Evolutionary conservation across 2,113 vertebrate species (phyloP).

Genomic region (Cyphomyrus plagiostoma): DNA sequence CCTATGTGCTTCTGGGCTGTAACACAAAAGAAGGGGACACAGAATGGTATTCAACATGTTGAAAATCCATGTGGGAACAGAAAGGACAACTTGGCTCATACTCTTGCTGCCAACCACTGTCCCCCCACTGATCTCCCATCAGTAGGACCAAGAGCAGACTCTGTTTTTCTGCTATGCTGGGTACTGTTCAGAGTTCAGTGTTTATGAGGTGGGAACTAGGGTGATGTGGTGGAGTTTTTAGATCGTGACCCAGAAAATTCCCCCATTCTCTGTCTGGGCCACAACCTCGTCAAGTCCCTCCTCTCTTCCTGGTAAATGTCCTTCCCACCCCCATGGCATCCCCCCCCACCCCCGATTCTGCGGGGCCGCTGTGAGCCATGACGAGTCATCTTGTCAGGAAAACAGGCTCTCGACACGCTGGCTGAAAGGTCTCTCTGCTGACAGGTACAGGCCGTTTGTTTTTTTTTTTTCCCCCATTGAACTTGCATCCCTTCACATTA

Average conservation of each 20-base stretch:
- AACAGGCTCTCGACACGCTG: not conserved
- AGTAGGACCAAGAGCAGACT: not conserved
- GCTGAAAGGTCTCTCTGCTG: not conserved
- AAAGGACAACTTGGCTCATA: not conserved
- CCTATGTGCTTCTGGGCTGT: not conserved
- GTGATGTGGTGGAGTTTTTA: not conserved
- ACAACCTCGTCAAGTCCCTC: not conserved
- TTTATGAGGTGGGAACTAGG: not conserved
- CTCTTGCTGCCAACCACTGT: not conserved
- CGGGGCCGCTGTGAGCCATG: not conserved
- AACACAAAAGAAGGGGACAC: not conserved
- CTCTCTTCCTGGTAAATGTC: not conserved
- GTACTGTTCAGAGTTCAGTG: not conserved
- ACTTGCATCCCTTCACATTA: slow-evolving; percentile 11
- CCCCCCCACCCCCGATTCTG: too few species aligned
- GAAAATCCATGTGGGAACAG: not conserved
- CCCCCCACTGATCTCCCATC: not conserved
- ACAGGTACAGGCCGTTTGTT: not conserved
- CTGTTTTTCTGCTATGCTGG: not conserved
- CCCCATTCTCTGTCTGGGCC: not conserved
- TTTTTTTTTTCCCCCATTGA: not conserved
- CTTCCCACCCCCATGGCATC: not conserved
- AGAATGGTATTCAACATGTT: not conserved
- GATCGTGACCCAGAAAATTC: not conserved
- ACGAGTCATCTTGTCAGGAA: not conserved